Conservation (phyloP, 2,797 vertebrate species). For the Fistularia tabacaria region DNA sequence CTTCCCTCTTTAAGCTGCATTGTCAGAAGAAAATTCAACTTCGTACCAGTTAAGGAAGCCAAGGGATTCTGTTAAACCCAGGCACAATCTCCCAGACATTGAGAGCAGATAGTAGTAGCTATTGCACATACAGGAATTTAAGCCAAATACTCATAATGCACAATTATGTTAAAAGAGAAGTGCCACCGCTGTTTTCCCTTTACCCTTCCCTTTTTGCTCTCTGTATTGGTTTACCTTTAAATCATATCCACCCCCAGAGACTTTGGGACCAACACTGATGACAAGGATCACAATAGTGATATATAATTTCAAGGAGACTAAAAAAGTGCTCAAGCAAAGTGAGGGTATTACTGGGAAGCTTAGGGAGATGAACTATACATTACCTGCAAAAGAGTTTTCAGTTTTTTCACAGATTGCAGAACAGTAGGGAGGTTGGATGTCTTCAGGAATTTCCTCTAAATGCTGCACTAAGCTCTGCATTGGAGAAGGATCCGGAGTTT, state of each 20-base stretch:
- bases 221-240: constrained; percentile 29
- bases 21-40: constrained; percentile 46
- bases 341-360: constrained; percentile 21
- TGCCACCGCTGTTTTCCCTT: constrained; percentile 11
- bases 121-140: constrained; percentile 83
- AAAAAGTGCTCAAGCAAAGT: constrained; percentile 13
- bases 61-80: background rate
- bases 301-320: constrained; percentile 16
- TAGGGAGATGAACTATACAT: constrained; percentile 67
- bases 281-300: constrained; percentile 31
- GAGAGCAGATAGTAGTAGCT: constrained; percentile 63
- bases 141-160: constrained; percentile 60
- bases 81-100: constrained; percentile 13
- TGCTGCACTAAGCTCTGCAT: constrained; percentile 27
- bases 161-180: constrained; percentile 46
- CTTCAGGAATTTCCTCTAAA: constrained; percentile 52
- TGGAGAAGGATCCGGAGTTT: constrained; percentile 18
- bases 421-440: constrained; percentile 71
- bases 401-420: constrained; percentile 77
- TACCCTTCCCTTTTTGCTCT: constrained; percentile 43
- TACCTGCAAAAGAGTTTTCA: constrained; percentile 81
- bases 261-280: constrained; percentile 48
- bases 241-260: constrained; percentile 58
- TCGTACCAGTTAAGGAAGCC: constrained; percentile 50
- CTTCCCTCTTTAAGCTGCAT: constrained; percentile 26